Base-by-base conservation (phyloP, 2,888 invertebrate species). In the Mythimna lalbum region DNA sequence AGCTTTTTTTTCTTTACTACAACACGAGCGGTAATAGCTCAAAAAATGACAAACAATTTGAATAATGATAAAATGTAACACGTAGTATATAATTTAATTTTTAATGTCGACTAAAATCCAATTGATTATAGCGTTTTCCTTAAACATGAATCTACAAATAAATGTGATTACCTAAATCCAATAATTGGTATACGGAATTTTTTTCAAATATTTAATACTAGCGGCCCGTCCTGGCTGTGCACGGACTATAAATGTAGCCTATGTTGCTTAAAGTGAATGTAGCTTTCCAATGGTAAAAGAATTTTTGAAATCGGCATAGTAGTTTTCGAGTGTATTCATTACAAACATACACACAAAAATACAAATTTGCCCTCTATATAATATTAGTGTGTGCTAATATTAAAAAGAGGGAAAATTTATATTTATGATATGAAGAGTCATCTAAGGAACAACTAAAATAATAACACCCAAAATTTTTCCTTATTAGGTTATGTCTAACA, bases 121-220 rank as follows among this genome's bases (percentile, higher is more conserved):
- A 21, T 36, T 47, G 14, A 3, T 33, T 0, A 49, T 19, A 27
- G 4, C 3, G 23, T 56, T 71, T 75, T 75, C 71, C 75, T 72
- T 10, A 75, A 49, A 55, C 21, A 21, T 43, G n/a, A 4, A 23
- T 12, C 6, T 52, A 23, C 23, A 9, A 1, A 31, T 19, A 52
- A 23, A 50, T 10, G 27, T 27, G 21, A 47, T 33, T 21, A 3
- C 21, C 21, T 55, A 47, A 53, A 27, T 9, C 0, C 2, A 43
- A 52, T 27, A 12, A 52, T n/a, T 43, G 9, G 17, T 14, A 5
- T 21, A n/a, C 1, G 14, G 33, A 21, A 21, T 17, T 43, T 63
- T 3, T 21, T 53, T 9, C 2, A 43, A 23, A 31, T 10, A 21
- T 47, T 14, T n/a, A n/a, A n/a, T n/a, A n/a, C n/a, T n/a, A n/a